These are phyloP conservation scores for Rhea pennata DNA, from an alignment of 2,113 vertebrate genomes.

Conservation along the genomic window DNA sequence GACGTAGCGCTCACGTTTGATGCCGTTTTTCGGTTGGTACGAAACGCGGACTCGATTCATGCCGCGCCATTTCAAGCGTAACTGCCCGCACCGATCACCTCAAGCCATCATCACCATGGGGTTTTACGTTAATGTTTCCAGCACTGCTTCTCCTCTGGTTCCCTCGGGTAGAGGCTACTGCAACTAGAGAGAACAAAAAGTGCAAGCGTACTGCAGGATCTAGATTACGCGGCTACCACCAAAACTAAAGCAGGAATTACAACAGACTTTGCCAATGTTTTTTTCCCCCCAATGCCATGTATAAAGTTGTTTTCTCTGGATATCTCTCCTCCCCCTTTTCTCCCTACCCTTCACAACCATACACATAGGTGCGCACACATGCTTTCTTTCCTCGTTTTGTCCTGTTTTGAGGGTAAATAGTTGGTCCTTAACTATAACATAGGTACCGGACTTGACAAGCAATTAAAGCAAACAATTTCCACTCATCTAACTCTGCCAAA, in stretches of 20 bases:
- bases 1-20: background rate
- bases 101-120: background rate
- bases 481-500: conserved; percentile 86
- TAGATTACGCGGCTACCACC: background rate
- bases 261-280: background rate
- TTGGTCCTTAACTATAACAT: conserved; percentile 81
- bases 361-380: background rate
- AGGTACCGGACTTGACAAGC: conserved; percentile 88
- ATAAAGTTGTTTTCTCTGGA: background rate
- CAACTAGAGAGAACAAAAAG: background rate
- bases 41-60: background rate
- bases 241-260: background rate
- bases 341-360: background rate
- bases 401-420: conserved; percentile 67
- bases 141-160: background rate
- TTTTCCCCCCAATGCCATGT: background rate
- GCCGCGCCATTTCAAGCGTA: background rate
- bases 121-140: background rate
- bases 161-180: background rate
- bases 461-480: conserved; percentile 92
- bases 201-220: background rate
- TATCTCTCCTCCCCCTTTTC: background rate
- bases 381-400: conserved; percentile 45
- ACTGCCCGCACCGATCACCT: background rate
- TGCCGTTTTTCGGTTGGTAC: no score